Evolutionary conservation across 2,888 invertebrate genomes (phyloP).

Genomic region (Muschampia staudingeri): DNA sequence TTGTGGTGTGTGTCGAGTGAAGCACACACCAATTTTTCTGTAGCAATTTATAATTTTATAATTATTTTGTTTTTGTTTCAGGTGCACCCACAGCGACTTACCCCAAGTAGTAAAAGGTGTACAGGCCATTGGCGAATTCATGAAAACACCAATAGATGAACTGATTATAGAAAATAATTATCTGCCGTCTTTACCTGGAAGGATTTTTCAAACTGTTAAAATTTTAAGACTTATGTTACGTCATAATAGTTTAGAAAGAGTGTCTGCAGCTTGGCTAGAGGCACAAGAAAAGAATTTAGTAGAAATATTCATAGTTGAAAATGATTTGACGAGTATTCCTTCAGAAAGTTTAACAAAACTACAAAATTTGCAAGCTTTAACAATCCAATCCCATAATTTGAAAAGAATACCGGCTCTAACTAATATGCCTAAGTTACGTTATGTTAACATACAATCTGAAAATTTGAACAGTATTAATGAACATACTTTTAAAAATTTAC

Average conservation of each 20-base stretch:
- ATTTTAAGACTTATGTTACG: constrained; percentile 96
- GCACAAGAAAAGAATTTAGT: constrained; percentile 95
- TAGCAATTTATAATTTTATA: no score
- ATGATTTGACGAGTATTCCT: constrained; percentile 95
- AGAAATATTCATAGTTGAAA: constrained; percentile 97
- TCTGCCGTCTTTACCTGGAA: constrained; percentile 96
- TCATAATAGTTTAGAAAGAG: constrained; percentile 95
- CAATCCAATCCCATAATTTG: constrained; percentile 94
- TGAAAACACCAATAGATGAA: constrained; percentile 95
- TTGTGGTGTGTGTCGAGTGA: no score
- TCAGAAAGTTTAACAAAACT: constrained; percentile 95
- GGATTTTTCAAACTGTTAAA: constrained; percentile 94
- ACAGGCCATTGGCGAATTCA: constrained; percentile 92
- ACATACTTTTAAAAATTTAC: constrained; percentile 93
- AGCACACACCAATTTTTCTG: no score
- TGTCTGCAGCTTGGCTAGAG: constrained; percentile 96
- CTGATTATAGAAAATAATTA: constrained; percentile 97
- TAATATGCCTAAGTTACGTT: constrained; percentile 93
- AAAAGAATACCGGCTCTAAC: constrained; percentile 95
- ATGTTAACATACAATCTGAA: constrained; percentile 94
- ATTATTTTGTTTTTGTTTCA: constrained; percentile 76
- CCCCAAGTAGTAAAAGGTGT: constrained; percentile 94
- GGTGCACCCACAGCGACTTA: constrained; percentile 98
- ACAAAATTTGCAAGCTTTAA: constrained; percentile 95
- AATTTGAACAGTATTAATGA: constrained; percentile 93